These are phyloP conservation scores for Homarus americanus DNA, from an alignment of 1,140 invertebrate species.

Conservation along the genomic window DNA sequence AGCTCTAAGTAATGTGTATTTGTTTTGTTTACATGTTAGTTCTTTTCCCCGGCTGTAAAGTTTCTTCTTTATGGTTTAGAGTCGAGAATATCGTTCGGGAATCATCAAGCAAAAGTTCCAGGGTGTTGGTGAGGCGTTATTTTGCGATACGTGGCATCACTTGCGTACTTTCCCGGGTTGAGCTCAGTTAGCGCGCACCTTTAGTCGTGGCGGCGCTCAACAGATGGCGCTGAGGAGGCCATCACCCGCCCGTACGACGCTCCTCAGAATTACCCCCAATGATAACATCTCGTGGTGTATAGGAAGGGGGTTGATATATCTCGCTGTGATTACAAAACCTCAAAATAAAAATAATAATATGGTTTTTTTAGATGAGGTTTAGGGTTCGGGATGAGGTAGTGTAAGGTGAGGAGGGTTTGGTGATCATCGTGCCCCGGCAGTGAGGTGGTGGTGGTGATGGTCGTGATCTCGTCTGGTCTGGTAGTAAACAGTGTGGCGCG, in stretches of 20 bases:
- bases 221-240: conserved; percentile 44
- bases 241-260: not conserved
- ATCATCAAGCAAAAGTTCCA: not conserved
- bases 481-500: conserved; percentile 67
- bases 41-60: too few relatives aligned
- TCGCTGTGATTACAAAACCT: too few relatives aligned
- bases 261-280: not conserved
- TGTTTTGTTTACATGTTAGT: too few relatives aligned
- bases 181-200: conserved; percentile 8
- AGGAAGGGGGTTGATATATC: too few relatives aligned
- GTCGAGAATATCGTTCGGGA: too few relatives aligned
- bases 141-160: conserved; percentile 39
- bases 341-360: too few relatives aligned
- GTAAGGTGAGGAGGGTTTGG: not conserved
- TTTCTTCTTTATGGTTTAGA: too few relatives aligned
- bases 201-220: conserved; percentile 3
- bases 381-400: not conserved
- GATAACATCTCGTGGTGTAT: too few relatives aligned
- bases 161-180: conserved; percentile 28
- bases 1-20: too few relatives aligned
- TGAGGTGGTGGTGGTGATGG: conserved; percentile 29
- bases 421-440: conserved; percentile 49
- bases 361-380: too few relatives aligned
- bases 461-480: conserved; percentile 62
- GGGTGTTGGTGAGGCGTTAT: not conserved